Percentiles rank a stretch among this genome's conserved stretches.
Evolutionary conservation across 1,140 invertebrate genomes (phyloP).

Genomic region (Neodiprion fabricii): DNA sequence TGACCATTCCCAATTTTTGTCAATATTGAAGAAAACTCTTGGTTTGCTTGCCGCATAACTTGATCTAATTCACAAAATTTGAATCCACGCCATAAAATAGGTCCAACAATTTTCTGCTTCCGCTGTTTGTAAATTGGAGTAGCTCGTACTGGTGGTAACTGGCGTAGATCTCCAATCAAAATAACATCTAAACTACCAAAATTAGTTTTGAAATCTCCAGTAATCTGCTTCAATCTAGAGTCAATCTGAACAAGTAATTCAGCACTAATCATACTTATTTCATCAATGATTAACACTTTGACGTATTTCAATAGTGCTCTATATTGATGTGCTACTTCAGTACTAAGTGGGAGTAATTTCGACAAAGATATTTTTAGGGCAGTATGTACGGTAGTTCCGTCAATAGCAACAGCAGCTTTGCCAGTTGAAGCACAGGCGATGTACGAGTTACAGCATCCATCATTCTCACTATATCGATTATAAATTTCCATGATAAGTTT

Average conservation of each 20-base stretch:
- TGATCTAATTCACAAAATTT: constrained; percentile 34
- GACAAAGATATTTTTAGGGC: constrained; percentile 1
- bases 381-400: constrained; percentile 39
- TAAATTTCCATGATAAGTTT: constrained; percentile 33
- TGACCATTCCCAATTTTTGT: constrained; percentile 43
- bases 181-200: constrained; percentile 39
- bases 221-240: constrained; percentile 44
- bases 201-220: constrained; percentile 32
- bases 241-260: constrained; percentile 38
- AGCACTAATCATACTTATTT: constrained; percentile 50
- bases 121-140: constrained; percentile 23
- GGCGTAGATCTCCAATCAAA: constrained; percentile 37
- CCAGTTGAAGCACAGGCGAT: constrained; percentile 44
- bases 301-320: constrained; percentile 30
- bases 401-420: constrained; percentile 48
- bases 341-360: constrained; percentile 27
- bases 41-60: constrained; percentile 40
- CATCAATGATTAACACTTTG: constrained; percentile 52
- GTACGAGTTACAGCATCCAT: constrained; percentile 22
- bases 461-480: constrained; percentile 30
- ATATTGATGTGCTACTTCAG: constrained; percentile 34
- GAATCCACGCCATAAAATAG: constrained; percentile 31
- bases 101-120: constrained; percentile 20
- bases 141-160: constrained; percentile 35
- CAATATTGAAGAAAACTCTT: constrained; percentile 41